A percentile compares a stretch with the other conserved stretches of the same genome.
phyloP scores from a whole-genome alignment of 2,113 vertebrate genomes.

The Neotragus pygmaeus region DNA sequence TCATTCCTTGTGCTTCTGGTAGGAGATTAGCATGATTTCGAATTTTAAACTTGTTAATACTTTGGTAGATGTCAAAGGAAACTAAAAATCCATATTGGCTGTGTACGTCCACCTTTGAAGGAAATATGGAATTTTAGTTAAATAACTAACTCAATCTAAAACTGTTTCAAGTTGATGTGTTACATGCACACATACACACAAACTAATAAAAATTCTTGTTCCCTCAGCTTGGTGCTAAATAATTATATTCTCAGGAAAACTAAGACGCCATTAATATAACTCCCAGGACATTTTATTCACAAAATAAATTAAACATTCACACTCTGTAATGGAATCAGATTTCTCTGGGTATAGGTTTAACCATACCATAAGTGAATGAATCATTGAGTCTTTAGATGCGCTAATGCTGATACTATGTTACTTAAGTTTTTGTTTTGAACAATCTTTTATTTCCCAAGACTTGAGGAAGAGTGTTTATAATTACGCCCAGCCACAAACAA shows the following conservation, averaged over 20 bases:
- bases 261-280: constrained; percentile 26
- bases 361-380: constrained; percentile 18
- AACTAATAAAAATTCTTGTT: constrained; percentile 38
- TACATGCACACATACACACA: neutral
- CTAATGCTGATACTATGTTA: constrained; percentile 26
- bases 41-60: neutral
- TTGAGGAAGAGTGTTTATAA: constrained; percentile 46
- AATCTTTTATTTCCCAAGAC: constrained; percentile 32
- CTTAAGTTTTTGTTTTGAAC: constrained; percentile 26
- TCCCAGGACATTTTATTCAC: neutral
- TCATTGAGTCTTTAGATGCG: constrained; percentile 26
- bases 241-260: constrained; percentile 30
- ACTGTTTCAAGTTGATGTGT: neutral
- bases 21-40: neutral
- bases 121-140: neutral
- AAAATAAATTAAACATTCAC: constrained; percentile 44
- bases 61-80: neutral
- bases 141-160: neutral
- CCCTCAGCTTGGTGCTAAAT: constrained; percentile 1
- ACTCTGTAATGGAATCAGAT: constrained; percentile 47
- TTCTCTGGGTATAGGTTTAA: constrained; percentile 41
- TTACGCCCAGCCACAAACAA: constrained; percentile 36
- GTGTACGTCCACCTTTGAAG: constrained; percentile 9
- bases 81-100: neutral
- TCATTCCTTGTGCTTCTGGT: constrained; percentile 22